Evolutionary conservation across 2,888 invertebrate genomes (phyloP).

Genomic region (Micoletzkya japonica): DNA sequence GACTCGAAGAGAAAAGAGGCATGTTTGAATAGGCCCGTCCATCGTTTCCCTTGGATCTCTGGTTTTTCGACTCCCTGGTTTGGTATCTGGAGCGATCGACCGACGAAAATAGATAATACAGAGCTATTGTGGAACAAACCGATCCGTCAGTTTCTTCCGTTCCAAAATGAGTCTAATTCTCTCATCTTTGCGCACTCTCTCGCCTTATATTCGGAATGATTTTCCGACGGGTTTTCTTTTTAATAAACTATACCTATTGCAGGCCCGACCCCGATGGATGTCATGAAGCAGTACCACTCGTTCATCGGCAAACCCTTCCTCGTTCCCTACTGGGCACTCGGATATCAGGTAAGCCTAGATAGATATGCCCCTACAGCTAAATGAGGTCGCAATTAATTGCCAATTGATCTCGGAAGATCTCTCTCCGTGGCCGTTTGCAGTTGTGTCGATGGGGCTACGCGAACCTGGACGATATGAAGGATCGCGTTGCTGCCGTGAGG

Average conservation of each 20-base stretch:
- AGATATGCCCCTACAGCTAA: no score
- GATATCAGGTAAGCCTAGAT: constrained; percentile 58
- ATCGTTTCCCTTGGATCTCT: background rate
- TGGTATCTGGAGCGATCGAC: no score
- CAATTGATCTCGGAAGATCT: background rate
- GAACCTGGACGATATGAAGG: constrained; percentile 45
- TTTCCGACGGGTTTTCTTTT: background rate
- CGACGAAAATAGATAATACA: no score
- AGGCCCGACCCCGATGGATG: constrained; percentile 63
- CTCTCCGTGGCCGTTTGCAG: constrained; percentile 27
- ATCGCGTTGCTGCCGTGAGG: constrained; percentile 59
- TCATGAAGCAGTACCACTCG: constrained; percentile 59
- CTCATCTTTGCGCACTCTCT: background rate
- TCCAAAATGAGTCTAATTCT: no score
- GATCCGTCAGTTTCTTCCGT: no score
- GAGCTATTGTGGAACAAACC: no score
- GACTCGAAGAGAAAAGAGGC: no score
- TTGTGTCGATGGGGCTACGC: constrained; percentile 57
- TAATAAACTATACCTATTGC: background rate
- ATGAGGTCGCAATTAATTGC: background rate
- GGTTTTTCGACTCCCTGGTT: no score
- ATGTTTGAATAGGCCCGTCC: background rate
- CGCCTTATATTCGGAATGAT: no score
- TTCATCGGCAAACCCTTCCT: constrained; percentile 52
- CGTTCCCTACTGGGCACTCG: constrained; percentile 64